Conservation (phyloP, 2,888 invertebrate species). For the Theretra japonica region DNA sequence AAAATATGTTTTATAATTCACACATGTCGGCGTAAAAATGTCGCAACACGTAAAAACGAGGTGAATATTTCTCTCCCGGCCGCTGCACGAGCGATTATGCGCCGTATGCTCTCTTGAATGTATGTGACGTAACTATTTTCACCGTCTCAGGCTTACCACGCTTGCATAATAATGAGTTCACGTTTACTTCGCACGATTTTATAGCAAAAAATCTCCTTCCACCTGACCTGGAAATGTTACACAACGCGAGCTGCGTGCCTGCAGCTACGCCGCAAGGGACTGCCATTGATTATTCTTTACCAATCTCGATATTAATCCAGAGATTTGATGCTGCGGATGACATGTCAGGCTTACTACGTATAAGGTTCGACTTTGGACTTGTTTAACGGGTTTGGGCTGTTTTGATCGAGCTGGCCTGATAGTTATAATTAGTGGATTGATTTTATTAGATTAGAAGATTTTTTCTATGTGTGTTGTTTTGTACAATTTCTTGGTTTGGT, state of each 20-base stretch:
- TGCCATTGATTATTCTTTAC: neutral
- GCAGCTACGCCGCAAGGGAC: neutral
- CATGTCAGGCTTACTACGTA: too few species aligned
- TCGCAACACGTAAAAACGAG: constrained; percentile 36
- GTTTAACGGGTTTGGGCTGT: neutral
- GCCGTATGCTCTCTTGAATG: constrained; percentile 52
- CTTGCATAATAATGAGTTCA: constrained; percentile 61
- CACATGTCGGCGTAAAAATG: constrained; percentile 22
- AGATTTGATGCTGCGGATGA: neutral
- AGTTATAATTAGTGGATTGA: neutral
- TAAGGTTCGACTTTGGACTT: neutral
- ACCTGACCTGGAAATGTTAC: constrained; percentile 23
- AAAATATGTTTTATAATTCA: constrained; percentile 18
- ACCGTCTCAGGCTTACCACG: constrained; percentile 51
- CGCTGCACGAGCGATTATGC: constrained; percentile 39
- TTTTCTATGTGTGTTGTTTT: neutral
- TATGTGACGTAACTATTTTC: constrained; percentile 61
- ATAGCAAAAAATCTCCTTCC: constrained; percentile 45
- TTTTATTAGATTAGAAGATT: neutral
- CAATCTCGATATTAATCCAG: neutral
- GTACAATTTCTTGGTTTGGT: neutral
- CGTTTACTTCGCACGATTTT: constrained; percentile 59
- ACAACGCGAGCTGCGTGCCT: neutral
- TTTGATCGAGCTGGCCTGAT: neutral
- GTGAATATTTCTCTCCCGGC: constrained; percentile 45